Evolutionary conservation across 2,797 vertebrate genomes (phyloP).

Genomic region (Luscinia luscinia): DNA sequence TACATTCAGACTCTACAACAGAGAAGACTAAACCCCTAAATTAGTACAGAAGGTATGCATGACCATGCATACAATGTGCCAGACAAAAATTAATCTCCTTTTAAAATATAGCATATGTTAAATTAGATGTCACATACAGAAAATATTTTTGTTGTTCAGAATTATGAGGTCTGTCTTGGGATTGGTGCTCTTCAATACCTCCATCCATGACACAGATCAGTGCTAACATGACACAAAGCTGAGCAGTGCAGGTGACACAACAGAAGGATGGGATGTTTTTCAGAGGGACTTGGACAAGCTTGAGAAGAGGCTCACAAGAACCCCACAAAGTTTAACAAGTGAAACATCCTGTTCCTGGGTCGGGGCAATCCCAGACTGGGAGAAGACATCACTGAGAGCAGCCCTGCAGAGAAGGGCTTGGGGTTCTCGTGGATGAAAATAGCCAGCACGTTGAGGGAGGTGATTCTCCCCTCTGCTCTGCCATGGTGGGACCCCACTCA

Average conservation of each 20-base stretch:
- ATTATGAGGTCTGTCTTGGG: neutral
- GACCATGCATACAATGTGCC: neutral
- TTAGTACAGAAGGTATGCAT: neutral
- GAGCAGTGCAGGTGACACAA: neutral
- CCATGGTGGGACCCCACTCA: too few relatives aligned
- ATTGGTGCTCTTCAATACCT: neutral
- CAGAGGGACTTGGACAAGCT: neutral
- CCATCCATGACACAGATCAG: neutral
- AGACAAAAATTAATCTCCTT: neutral
- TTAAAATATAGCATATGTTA: neutral
- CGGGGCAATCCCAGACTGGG: fast-evolving
- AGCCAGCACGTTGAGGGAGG: neutral
- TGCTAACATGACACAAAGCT: neutral
- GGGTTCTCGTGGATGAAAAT: neutral
- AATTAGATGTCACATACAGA: neutral
- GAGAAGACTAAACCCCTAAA: neutral
- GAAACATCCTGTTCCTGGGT: neutral
- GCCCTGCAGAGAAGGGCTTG: too few relatives aligned
- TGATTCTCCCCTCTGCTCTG: neutral
- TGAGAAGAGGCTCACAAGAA: neutral
- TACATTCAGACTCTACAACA: neutral
- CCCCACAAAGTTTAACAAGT: neutral
- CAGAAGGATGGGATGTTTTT: neutral
- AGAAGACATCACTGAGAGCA: neutral
- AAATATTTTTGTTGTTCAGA: neutral